Conservation (phyloP, 2,113 vertebrate species). For the Ornithorhynchus anatinus region DNA sequence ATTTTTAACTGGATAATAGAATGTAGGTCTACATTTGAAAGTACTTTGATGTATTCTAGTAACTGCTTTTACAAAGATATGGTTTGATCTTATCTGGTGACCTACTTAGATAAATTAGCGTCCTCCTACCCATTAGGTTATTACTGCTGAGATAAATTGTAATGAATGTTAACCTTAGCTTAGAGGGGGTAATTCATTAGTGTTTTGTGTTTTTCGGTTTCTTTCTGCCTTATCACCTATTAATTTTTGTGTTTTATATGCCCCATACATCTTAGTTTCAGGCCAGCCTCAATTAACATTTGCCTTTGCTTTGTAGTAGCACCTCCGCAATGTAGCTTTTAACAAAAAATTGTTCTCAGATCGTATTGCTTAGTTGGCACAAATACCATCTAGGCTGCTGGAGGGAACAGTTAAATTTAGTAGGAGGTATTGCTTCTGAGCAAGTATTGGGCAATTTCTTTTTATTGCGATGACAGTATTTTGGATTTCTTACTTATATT, state of each 20-base stretch:
- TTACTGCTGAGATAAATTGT: slow-evolving; percentile 37
- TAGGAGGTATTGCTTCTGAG: slow-evolving; percentile 21
- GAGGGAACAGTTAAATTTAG: slow-evolving; percentile 5
- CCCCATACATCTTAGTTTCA: slow-evolving; percentile 23
- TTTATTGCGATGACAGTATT: no score
- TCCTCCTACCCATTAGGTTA: slow-evolving; percentile 28
- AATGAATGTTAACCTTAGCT: slow-evolving; percentile 54
- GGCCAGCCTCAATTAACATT: slow-evolving; percentile 42
- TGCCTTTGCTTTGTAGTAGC: slow-evolving; percentile 21
- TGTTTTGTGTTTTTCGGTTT: slow-evolving; percentile 36
- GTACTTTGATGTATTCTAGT: slow-evolving; percentile 26
- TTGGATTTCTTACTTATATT: no score
- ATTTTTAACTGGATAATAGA: slow-evolving; percentile 2
- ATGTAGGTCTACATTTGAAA: slow-evolving; percentile 3
- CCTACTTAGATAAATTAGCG: slow-evolving; percentile 27
- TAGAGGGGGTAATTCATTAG: slow-evolving; percentile 44
- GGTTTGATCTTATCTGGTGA: slow-evolving; percentile 23
- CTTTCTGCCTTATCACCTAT: slow-evolving; percentile 26
- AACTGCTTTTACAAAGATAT: slow-evolving; percentile 30
- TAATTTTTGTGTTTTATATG: slow-evolving; percentile 14
- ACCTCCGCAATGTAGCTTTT: slow-evolving; percentile 23
- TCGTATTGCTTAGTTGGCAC: slow-evolving; percentile 18
- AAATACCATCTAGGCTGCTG: slow-evolving; percentile 12
- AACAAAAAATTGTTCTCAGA: slow-evolving; percentile 14
- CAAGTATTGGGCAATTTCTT: no score